Percentiles rank a stretch among this genome's conserved stretches.
Evolutionary conservation across 2,797 vertebrate species (phyloP).

Genomic region (Scolopax rusticola): DNA sequence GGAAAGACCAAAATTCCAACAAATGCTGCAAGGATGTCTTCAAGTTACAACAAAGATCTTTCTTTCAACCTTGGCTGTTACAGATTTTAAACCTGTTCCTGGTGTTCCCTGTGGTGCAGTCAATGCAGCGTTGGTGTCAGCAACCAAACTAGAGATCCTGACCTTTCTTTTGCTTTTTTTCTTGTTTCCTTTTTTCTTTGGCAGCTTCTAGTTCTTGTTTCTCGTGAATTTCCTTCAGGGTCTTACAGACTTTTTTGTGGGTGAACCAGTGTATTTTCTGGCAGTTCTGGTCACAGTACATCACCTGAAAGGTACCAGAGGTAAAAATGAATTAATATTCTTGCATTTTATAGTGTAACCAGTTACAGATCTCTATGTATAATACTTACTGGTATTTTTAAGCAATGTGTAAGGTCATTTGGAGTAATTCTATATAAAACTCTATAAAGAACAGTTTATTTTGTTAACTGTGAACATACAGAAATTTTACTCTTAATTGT

Average conservation of each 20-base stretch:
- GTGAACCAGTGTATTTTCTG: slow-evolving; percentile 98
- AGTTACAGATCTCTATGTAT: background rate
- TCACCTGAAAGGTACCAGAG: slow-evolving; percentile 83
- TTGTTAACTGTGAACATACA: background rate
- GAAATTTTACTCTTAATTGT: background rate
- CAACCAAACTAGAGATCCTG: background rate
- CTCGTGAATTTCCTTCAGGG: slow-evolving; percentile 88
- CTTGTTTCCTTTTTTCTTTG: slow-evolving; percentile 79
- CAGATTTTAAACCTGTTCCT: background rate
- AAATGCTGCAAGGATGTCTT: background rate
- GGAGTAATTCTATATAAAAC: background rate
- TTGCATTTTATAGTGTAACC: background rate
- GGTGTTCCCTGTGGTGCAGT: background rate
- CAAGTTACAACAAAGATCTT: background rate
- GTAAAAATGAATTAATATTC: background rate
- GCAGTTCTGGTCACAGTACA: slow-evolving; percentile 93
- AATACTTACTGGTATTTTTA: background rate
- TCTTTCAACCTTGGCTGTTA: background rate
- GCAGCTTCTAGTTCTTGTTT: slow-evolving; percentile 87
- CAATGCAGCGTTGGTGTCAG: background rate
- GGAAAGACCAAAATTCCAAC: background rate
- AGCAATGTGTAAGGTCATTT: background rate
- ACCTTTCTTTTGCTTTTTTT: slow-evolving; percentile 79
- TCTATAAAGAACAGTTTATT: background rate
- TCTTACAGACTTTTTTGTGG: slow-evolving; percentile 95